phyloP scores from a whole-genome alignment of 2,113 vertebrate species.

The Corythoichthys intestinalis region DNA sequence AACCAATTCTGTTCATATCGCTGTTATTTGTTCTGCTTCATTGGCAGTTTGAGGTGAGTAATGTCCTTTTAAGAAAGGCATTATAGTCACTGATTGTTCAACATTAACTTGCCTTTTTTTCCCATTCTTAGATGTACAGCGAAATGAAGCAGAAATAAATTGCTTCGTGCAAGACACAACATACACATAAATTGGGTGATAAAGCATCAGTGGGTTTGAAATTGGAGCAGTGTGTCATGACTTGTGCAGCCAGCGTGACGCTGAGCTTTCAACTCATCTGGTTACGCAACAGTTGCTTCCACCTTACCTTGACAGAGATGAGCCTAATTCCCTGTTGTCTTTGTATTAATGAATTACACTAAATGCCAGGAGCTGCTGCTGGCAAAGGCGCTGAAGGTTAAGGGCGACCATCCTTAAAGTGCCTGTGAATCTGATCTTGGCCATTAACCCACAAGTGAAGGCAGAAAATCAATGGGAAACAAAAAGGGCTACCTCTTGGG shows the following conservation, averaged over 20 bases:
- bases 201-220: neutral
- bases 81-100: neutral
- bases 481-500: slow-evolving; percentile 20
- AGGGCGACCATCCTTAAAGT: slow-evolving; percentile 64
- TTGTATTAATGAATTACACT: slow-evolving; percentile 66
- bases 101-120: neutral
- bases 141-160: neutral
- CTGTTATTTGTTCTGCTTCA: neutral
- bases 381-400: slow-evolving; percentile 56
- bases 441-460: slow-evolving; percentile 69
- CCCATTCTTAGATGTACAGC: neutral
- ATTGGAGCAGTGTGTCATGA: neutral
- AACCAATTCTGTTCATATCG: neutral
- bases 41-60: neutral
- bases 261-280: neutral
- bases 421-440: slow-evolving; percentile 72
- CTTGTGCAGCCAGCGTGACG: neutral
- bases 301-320: slow-evolving; percentile 27
- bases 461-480: slow-evolving; percentile 60
- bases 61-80: neutral
- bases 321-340: slow-evolving; percentile 40
- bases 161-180: neutral
- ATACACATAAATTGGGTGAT: neutral
- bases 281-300: slow-evolving; percentile 26
- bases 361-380: slow-evolving; percentile 72